phyloP scores from a whole-genome alignment of 2,888 invertebrate species.

The Ramazzottius varieornatus region DNA sequence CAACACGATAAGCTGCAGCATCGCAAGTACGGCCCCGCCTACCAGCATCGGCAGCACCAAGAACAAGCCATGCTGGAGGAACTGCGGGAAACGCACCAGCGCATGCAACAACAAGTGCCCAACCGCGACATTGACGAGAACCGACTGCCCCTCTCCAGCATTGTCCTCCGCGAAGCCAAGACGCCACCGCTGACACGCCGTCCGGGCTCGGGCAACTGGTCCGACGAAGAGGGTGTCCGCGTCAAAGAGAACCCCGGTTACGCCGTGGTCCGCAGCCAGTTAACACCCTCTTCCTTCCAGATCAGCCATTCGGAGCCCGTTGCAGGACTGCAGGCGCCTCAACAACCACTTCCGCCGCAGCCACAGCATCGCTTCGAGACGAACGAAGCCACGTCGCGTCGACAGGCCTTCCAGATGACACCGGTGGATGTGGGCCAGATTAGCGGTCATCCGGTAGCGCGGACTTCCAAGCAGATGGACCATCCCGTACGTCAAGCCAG shows the following conservation, averaged over 20 bases:
- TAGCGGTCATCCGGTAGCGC: too few species aligned
- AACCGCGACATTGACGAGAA: not conserved
- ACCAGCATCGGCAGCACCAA: not conserved
- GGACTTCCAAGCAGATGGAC: too few species aligned
- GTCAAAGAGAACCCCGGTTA: not conserved
- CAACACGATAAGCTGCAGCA: not conserved
- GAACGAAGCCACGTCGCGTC: not conserved
- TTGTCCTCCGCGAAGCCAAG: not conserved
- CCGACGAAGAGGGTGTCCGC: not conserved
- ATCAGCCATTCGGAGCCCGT: too few species aligned
- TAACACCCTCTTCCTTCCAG: too few species aligned
- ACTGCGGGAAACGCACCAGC: not conserved
- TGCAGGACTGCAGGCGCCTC: too few species aligned
- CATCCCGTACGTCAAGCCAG: too few species aligned
- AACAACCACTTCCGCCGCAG: too few species aligned
- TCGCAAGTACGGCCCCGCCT: not conserved
- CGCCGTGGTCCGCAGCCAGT: not conserved
- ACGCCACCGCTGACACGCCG: not conserved
- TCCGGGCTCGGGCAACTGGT: too few species aligned
- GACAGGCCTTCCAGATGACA: too few species aligned
- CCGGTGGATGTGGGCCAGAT: not conserved
- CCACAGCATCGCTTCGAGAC: not conserved
- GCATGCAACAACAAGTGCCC: not conserved
- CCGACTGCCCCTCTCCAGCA: not conserved
- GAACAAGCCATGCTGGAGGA: not conserved